These are phyloP conservation scores for Agrilus mali DNA, from an alignment of 2,888 invertebrate genomes.

Conservation along the genomic window DNA sequence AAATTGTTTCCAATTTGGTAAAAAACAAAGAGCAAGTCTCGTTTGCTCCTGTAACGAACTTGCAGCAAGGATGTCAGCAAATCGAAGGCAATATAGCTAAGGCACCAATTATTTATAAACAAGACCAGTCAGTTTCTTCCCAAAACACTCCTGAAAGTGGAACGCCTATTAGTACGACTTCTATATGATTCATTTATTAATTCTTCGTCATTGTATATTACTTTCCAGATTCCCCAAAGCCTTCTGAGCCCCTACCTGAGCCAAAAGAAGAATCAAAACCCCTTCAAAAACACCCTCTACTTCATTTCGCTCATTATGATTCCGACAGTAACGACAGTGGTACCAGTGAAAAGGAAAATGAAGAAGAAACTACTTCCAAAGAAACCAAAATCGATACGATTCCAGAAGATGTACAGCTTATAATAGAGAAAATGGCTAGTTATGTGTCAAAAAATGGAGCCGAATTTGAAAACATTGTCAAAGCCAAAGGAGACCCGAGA, in stretches of 20 bases:
- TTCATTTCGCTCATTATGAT: slow-evolving; percentile 27
- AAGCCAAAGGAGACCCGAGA: slow-evolving; percentile 69
- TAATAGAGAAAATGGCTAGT: slow-evolving; percentile 93
- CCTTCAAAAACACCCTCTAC: slow-evolving; percentile 5
- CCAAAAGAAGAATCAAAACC: neutral
- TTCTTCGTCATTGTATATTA: too few species aligned
- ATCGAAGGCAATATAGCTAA: slow-evolving; percentile 16
- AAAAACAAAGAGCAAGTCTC: slow-evolving; percentile 20
- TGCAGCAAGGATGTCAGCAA: neutral
- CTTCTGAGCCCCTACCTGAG: neutral
- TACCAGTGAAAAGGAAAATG: slow-evolving; percentile 13
- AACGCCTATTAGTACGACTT: neutral
- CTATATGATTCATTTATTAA: neutral
- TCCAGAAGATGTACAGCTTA: slow-evolving; percentile 68
- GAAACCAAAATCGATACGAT: slow-evolving; percentile 41
- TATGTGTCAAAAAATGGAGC: slow-evolving; percentile 93
- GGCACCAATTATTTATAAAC: slow-evolving; percentile 34
- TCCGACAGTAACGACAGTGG: slow-evolving; percentile 24
- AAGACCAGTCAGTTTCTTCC: slow-evolving; percentile 1
- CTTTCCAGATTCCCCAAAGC: too few species aligned
- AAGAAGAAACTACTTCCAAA: slow-evolving; percentile 4
- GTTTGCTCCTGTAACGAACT: too few species aligned
- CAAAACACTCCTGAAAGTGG: neutral
- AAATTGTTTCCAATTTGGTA: slow-evolving; percentile 29
- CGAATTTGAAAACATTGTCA: slow-evolving; percentile 81